Conservation (phyloP, 2,888 invertebrate species). For the Ichneumoninae sp. region DNA sequence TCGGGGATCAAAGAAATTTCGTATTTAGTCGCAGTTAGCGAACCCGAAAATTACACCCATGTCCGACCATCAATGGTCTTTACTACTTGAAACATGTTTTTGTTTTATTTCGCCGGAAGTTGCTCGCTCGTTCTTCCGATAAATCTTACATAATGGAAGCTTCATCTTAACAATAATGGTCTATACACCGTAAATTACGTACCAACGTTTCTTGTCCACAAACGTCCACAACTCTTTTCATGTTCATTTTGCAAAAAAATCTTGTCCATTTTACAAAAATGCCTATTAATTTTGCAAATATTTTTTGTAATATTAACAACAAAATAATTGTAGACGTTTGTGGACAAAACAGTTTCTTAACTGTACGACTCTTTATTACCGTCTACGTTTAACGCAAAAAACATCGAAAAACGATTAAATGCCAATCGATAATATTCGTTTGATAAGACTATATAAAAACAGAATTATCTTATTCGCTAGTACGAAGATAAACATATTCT, state of each 20-base stretch:
- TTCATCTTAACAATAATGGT: background rate
- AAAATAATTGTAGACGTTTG: too few relatives aligned
- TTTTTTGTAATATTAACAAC: too few relatives aligned
- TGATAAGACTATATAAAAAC: background rate
- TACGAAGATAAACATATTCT: background rate
- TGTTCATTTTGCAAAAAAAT: too few relatives aligned
- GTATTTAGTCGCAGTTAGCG: slow-evolving; percentile 17
- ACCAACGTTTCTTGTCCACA: background rate
- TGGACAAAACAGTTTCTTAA: too few relatives aligned
- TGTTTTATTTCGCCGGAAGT: background rate
- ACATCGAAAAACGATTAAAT: too few relatives aligned
- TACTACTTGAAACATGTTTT: slow-evolving; percentile 5
- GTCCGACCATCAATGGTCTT: slow-evolving; percentile 20
- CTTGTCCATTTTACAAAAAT: too few relatives aligned
- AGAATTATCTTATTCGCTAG: background rate
- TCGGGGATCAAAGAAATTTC: slow-evolving; percentile 59
- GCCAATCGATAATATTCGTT: background rate
- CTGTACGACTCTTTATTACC: too few relatives aligned
- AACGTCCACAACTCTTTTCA: too few relatives aligned
- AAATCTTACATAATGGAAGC: background rate
- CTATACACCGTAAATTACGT: background rate
- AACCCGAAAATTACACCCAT: background rate
- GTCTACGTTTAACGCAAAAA: too few relatives aligned
- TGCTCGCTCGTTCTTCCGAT: background rate
- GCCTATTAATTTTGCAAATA: too few relatives aligned